Evolutionary conservation across 2,113 vertebrate species (phyloP), one percentile per base, ranked within the genome.

Genomic region (Trachemys scripta): DNA sequence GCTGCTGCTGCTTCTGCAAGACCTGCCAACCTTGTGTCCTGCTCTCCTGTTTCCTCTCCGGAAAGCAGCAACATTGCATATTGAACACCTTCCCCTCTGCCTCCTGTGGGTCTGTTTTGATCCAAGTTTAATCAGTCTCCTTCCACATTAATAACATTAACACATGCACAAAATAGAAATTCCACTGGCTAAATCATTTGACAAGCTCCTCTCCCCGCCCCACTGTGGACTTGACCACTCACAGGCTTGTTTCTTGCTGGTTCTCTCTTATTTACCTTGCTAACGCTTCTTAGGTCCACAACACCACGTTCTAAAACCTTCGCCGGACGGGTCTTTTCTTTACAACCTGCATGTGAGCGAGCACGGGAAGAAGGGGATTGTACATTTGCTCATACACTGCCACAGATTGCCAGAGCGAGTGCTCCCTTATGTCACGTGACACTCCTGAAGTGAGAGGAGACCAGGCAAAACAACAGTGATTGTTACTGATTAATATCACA

Each of bases 61-160:
- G 72, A 56, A 83, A 82, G 45, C 45, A 85, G 51, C 59, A 49
- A 19, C 1, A 9, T 0, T 27, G 5, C 11, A 10, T 76, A 22
- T 47, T 76, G 42, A 86, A 12, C n/a, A 9, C 27, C 57, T 10
- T 0, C 95, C 47, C 49, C 35, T 10, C 85, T 56, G 62, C 8
- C 27, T 84, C 29, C 38, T 11, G 0, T 16, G 6, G 22, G 8
- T 22, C 51, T 62, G 4, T 72, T 50, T 57, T 90, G 17, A 59
- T 54, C 45, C 53, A 54, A 75, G 69, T n/a, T 85, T 35, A 8
- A 29, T 85, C 38, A 51, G 27, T 93, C 25, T 3, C 17, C 2
- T 90, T 72, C 75, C 56, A 83, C 79, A 76, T 27, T 69, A 14
- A 54, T 83, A 42, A 85, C 83, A 54, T 22, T 76, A 69, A 94